Evolutionary conservation across 1,140 invertebrate species (phyloP), one percentile per base, ranked within the genome.

Genomic region (Hydropsyche tenuis): DNA sequence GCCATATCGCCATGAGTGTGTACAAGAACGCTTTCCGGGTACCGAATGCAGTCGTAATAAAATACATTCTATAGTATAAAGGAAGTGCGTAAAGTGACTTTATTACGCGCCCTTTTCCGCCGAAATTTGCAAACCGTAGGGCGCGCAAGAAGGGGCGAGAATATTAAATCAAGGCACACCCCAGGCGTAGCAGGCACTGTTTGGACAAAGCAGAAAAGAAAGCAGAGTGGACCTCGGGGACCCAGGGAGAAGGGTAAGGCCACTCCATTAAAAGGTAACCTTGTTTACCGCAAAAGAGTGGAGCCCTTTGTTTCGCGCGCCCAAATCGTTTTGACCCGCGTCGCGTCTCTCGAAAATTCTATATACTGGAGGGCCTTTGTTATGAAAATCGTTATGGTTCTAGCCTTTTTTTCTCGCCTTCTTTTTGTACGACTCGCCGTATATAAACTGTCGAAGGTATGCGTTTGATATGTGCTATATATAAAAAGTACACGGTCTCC

Each of bases 231-330:
- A 65, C 63, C 63, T 14, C 37, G 25, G 63, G 63, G 63, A 65
- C 30, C 30, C 20, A 22, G 23, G 20, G 18, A 27, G 56, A 37
- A 37, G 30, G 30, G 30, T 22, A 22, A 23, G 12, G 16, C 25
- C 30, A 65, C 63, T 65, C 63, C 37, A 65, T 65, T 65, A 37
- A 65, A 65, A 65, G 63, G 63, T 65, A 65, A 65, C 63, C 27
- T 65, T 65, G 63, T 65, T 65, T 65, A 65, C 63, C 63, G 63
- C 63, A 43, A 43, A 65, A 65, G 63, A 65, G 63, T 65, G 27
- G 25, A 65, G 20, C 63, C 63, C 25, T 65, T 65, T 65, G 63
- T 65, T 37, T 37, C 30, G 3, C 3, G 30, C 30, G 30, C 9
- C 30, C 30, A 37, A 37, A 37, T 37, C 46, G 18, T 16, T n/a